Evolutionary conservation across 2,113 vertebrate species (phyloP).

Genomic region (Platysternon megacephalum): DNA sequence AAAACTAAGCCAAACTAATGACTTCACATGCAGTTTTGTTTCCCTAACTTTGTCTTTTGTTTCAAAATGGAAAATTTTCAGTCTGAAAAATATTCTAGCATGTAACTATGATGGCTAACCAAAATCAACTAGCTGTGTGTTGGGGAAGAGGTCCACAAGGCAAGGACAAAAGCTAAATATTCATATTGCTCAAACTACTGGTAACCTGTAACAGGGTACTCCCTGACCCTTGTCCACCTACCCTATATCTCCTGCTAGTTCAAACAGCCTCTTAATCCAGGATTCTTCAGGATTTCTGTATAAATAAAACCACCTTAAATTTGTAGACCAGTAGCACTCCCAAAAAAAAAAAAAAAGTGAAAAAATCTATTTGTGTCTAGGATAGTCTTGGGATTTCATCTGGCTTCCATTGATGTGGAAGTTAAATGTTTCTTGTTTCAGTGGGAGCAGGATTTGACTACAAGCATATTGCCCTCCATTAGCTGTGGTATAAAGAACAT

Average conservation of each 20-base stretch:
- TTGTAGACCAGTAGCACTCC: background rate
- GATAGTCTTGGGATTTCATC: background rate
- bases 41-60: background rate
- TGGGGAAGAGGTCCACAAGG: background rate
- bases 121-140: too few relatives aligned
- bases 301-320: background rate
- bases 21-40: background rate
- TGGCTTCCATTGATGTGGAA: rapidly evolving
- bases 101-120: too few relatives aligned
- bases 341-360: background rate
- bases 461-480: rapidly evolving
- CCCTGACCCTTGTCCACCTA: background rate
- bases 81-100: background rate
- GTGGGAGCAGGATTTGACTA: too few relatives aligned
- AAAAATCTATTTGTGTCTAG: background rate
- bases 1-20: background rate
- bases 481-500: too few relatives aligned
- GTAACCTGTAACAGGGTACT: background rate
- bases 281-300: background rate
- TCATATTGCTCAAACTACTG: background rate
- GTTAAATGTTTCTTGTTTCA: background rate
- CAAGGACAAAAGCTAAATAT: background rate
- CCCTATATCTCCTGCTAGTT: background rate
- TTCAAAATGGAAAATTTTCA: background rate
- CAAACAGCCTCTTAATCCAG: background rate